Evolutionary conservation across 1,140 invertebrate species (phyloP), one percentile per base, ranked within the genome.

Genomic region (Diorhabda elongata): DNA sequence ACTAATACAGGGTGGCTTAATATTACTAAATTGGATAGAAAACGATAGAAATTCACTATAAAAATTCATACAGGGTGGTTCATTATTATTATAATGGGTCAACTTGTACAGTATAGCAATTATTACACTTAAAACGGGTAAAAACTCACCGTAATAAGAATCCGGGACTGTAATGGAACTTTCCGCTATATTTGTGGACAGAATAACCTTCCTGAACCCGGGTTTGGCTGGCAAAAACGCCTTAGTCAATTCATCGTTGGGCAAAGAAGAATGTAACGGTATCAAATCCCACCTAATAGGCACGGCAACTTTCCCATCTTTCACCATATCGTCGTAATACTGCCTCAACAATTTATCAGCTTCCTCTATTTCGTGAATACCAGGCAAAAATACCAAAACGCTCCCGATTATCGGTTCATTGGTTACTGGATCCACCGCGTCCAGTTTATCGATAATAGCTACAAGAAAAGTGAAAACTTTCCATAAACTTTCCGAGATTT

Each of bases 101-200:
- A 26, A 26, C 26, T 26, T 26, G 1, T 26, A 26, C 26, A 26
- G 1, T 26, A 26, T 26, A 26, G 26, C 26, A 0, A 26, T 26
- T 26, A 26, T 26, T 26, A 26, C 26, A 26, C 26, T 26, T 1
- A 52, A 52, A 52, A 52, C 6, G 2, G 2, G 4, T 8, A 58
- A 73, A 72, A 58, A 69, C 75, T 76, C 78, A 89, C 89, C 93
- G 85, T 95, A 98, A 80, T 89, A 91, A 44, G 97, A 89, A 83
- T 98, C 94, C 44, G 92, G 89, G 45, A 99, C 93, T 4, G 97
- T 99, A 61, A 99, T 92, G 42, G 96, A 97, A 79, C 94, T 98
- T 83, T 99, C 98, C 0, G 96, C 96, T 73, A 99, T 97, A 82
- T 98, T 97, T 4, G 97, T 99, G 0, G 96, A 87, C 2, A 99